Base-by-base conservation (phyloP, 2,797 vertebrate genomes). In the Platyrinchus mystaceus region DNA sequence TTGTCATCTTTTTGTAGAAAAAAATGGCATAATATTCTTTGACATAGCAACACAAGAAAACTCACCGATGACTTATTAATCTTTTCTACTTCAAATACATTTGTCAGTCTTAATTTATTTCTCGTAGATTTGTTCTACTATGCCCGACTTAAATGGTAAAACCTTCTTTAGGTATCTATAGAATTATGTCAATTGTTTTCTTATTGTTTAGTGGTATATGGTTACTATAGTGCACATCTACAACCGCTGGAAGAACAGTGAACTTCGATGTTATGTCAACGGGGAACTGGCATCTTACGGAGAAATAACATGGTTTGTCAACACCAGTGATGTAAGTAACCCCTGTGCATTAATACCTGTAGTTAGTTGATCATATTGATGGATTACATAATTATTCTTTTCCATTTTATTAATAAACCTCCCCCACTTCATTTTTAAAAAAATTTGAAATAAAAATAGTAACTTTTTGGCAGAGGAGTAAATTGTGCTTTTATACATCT, bases 211-310 rank as follows among this genome's bases (percentile, higher is more conserved):
- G 99, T 99, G 99, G 99, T 99, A 99, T 95, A 99, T 99, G 99
- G 99, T 99, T 96, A 99, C 99, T 21, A 98, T 99, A 62, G 99
- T 99, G 71, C 99, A 99, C 87, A 93, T 99, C 97, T 99, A 99
- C 95, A 99, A 99, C 94, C 99, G 99, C 73, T 99, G 99, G 99
- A 99, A 99, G 97, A 99, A 99, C 96, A 99, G 99, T 76, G 99
- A 99, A 68, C 99, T 99, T 63, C 98, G 99, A 90, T 99, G 99
- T 97, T 99, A 98, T 0, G 99, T 99, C 87, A 99, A 99, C 13
- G 99, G 99, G 6, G 99, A 99, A 12, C 97, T 99, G 83, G 99
- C 99, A 3, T 99, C 99, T 22, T 99, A 98, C 6, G 99, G 99
- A 81, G 99, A 99, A 88, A 99, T 99, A 84, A 99, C 99, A 4